Evolutionary conservation across 2,888 invertebrate genomes (phyloP).

Genomic region (Hoplodrina ambigua): DNA sequence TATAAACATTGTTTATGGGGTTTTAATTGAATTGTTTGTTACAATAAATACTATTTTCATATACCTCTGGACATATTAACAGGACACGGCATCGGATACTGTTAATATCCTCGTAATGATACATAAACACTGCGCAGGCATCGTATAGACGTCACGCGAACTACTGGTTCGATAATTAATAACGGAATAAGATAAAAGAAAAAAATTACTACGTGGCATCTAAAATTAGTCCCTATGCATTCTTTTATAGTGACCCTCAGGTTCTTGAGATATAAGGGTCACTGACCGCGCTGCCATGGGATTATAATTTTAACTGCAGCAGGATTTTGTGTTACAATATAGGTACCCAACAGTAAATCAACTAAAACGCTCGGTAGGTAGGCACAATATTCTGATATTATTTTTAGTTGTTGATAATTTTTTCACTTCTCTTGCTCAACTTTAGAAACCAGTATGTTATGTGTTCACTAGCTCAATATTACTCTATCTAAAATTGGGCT

Average conservation of each 20-base stretch:
- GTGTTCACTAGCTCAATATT: background rate
- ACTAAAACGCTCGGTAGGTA: background rate
- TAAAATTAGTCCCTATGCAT: background rate
- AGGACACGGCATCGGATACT: no score
- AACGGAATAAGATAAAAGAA: background rate
- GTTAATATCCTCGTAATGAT: no score
- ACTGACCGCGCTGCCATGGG: slow-evolving; percentile 21
- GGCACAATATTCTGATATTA: background rate
- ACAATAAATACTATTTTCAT: no score
- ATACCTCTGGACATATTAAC: no score
- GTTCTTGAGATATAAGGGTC: slow-evolving; percentile 13
- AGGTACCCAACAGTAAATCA: background rate
- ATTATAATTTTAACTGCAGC: slow-evolving; percentile 19
- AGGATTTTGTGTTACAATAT: slow-evolving; percentile 19
- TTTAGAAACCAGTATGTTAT: background rate
- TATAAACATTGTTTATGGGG: no score
- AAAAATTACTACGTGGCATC: background rate
- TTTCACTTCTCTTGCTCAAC: background rate
- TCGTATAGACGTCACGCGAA: no score
- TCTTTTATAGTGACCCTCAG: background rate
- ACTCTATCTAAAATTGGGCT: background rate
- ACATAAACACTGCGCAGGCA: no score
- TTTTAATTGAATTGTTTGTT: no score
- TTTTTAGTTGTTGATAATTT: background rate
- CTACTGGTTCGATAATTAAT: no score